These are phyloP conservation scores for Heliconius hortense DNA, from an alignment of 2,888 invertebrate genomes.

Conservation along the genomic window DNA sequence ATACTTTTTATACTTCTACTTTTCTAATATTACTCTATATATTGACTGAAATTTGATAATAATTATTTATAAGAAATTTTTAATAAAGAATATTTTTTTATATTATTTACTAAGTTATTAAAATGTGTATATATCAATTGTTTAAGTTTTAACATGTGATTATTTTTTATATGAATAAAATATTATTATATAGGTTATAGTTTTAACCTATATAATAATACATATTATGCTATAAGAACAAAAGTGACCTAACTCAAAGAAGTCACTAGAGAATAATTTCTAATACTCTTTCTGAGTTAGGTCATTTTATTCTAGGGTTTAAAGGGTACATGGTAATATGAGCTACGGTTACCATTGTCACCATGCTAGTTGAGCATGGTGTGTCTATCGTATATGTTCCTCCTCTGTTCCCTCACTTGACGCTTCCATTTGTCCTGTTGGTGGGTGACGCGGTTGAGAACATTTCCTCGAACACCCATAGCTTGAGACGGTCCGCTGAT, in stretches of 20 bases:
- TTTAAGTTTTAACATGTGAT: not conserved
- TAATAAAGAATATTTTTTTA: not conserved
- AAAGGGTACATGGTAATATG: not conserved
- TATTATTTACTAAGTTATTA: conserved; percentile 2
- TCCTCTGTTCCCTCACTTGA: conserved; percentile 96
- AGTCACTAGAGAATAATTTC: not conserved
- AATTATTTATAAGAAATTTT: not conserved
- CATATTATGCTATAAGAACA: no score
- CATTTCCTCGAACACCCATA: conserved; percentile 89
- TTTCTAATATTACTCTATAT: conserved; percentile 4
- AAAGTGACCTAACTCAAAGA: not conserved
- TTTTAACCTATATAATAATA: no score
- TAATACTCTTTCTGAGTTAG: not conserved
- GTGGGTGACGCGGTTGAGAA: conserved; percentile 96
- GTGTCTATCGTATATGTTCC: conserved; percentile 98
- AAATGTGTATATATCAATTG: not conserved
- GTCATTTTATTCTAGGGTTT: not conserved
- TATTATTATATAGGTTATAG: not conserved
- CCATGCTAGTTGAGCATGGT: conserved; percentile 94
- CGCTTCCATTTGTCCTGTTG: conserved; percentile 99
- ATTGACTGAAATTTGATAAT: conserved; percentile 10
- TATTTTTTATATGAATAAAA: not conserved
- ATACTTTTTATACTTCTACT: not conserved
- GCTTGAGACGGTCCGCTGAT: conserved; percentile 86
- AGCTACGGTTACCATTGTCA: conserved; percentile 9